These are phyloP conservation scores for Crotalus viridis DNA, from an alignment of 2,113 vertebrate genomes.

Conservation along the genomic window DNA sequence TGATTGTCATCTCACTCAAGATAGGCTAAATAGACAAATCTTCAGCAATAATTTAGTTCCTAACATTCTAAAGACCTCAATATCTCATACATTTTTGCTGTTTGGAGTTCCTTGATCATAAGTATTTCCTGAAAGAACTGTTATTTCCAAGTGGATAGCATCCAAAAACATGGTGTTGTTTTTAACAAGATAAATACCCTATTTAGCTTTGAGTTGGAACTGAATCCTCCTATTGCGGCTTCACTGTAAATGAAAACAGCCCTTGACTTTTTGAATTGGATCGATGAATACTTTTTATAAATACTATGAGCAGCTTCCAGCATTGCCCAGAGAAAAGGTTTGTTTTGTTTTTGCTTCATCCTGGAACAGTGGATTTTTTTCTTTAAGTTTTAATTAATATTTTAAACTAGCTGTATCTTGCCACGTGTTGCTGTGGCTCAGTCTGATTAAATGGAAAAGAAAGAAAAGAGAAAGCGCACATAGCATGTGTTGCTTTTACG, in stretches of 20 bases:
- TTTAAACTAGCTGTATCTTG: neutral
- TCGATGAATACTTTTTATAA: neutral
- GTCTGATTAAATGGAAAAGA: too few relatives aligned
- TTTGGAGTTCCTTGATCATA: neutral
- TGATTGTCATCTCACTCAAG: neutral
- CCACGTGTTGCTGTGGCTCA: too few relatives aligned
- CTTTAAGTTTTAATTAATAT: neutral
- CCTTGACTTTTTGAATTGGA: neutral
- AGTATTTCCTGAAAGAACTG: neutral
- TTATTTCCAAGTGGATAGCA: neutral
- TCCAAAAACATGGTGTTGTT: neutral
- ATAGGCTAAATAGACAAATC: neutral
- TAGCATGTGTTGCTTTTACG: too few relatives aligned
- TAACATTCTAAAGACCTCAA: neutral
- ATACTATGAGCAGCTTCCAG: neutral
- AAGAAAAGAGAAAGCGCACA: too few relatives aligned
- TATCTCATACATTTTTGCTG: neutral
- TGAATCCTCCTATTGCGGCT: neutral
- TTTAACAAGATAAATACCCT: neutral
- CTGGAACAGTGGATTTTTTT: neutral
- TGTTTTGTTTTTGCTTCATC: neutral
- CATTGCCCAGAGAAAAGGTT: neutral
- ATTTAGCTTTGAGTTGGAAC: neutral
- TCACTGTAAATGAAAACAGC: neutral
- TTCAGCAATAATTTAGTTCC: neutral